A percentile compares a stretch with the other conserved stretches of the same genome.
These are phyloP conservation scores for Aradophagus sp. DNA, from an alignment of 1,140 invertebrate species.

Conservation along the genomic window DNA sequence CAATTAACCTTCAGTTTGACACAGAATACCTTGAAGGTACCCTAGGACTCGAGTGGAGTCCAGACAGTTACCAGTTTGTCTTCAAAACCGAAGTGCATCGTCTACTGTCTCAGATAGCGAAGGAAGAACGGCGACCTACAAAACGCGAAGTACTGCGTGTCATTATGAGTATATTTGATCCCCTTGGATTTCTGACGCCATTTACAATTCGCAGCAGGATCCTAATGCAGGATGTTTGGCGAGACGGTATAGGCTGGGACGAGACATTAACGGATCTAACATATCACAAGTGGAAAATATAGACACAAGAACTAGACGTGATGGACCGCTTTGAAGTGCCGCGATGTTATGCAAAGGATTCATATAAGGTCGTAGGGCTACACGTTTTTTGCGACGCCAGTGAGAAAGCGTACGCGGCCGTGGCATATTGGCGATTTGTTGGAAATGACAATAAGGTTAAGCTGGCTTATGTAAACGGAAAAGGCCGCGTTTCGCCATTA, in stretches of 20 bases:
- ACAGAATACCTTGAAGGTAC: constrained; percentile 7
- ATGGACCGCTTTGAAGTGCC: constrained; percentile 6
- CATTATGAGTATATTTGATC: constrained; percentile 65
- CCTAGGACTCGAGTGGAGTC: constrained; percentile 25
- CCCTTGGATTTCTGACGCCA: constrained; percentile 65
- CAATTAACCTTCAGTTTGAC: neutral
- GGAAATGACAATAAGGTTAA: neutral
- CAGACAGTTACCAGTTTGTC: constrained; percentile 7
- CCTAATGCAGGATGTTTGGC: constrained; percentile 67
- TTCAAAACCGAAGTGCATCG: neutral
- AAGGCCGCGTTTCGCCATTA: neutral
- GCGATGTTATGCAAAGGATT: constrained; percentile 1
- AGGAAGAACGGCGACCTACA: constrained; percentile 30
- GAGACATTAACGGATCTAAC: constrained; percentile 18
- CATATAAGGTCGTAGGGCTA: constrained; percentile 41
- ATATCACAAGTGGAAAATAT: constrained; percentile 12
- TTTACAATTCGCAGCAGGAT: constrained; percentile 65
- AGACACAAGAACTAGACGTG: constrained; percentile 16
- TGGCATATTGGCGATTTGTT: neutral
- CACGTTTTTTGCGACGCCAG: constrained; percentile 47
- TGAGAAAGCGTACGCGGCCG: constrained; percentile 52
- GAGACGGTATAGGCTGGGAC: constrained; percentile 60
- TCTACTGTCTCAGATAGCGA: neutral
- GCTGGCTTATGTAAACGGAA: neutral
- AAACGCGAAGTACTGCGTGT: constrained; percentile 60